Conservation (phyloP, 2,113 vertebrate species). For the Tragelaphus imberbis region DNA sequence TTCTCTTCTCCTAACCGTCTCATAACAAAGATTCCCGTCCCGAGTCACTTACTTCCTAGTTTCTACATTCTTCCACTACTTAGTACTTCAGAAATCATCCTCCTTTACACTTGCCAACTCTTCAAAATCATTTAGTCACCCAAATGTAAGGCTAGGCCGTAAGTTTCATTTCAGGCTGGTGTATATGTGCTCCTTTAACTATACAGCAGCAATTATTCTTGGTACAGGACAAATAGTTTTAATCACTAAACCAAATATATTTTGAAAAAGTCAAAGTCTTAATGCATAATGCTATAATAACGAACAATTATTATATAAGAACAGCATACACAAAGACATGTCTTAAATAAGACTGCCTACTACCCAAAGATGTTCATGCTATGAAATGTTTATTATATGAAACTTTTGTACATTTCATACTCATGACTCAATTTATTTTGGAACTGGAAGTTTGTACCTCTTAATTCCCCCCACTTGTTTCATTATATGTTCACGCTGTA, state of each 20-base stretch:
- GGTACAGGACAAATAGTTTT: neutral
- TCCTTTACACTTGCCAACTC: neutral
- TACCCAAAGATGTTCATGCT: neutral
- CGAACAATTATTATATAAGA: neutral
- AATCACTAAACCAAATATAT: slow-evolving; percentile 14
- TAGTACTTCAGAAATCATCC: neutral
- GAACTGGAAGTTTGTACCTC: neutral
- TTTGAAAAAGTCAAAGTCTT: slow-evolving; percentile 25
- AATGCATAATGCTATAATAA: neutral
- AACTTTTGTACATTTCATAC: neutral
- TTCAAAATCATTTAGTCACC: neutral
- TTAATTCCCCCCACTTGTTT: neutral
- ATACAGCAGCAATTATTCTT: neutral
- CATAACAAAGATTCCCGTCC: neutral
- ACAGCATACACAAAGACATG: neutral
- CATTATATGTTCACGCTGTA: neutral
- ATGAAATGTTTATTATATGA: neutral
- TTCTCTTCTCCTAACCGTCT: neutral
- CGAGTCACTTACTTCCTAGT: neutral
- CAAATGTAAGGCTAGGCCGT: neutral
- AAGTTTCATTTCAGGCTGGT: neutral
- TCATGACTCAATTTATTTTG: neutral
- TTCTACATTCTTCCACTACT: neutral
- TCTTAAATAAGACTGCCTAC: neutral
- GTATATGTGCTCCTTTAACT: neutral